These are phyloP conservation scores for Phrynosoma platyrhinos DNA, from an alignment of 2,113 vertebrate genomes.

Conservation along the genomic window DNA sequence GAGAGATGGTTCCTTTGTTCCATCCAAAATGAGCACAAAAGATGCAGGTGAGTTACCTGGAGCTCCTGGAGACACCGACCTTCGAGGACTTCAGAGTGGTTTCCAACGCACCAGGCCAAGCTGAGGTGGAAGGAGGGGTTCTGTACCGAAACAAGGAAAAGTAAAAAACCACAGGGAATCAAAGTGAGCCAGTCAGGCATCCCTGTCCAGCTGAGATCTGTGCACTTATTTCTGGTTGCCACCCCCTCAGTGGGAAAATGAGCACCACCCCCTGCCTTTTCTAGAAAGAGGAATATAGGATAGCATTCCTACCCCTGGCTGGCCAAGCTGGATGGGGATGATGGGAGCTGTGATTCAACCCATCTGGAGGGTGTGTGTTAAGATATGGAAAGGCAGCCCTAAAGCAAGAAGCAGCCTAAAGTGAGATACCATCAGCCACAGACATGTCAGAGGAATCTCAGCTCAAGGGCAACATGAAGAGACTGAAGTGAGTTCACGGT, in stretches of 20 bases:
- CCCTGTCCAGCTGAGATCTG: too few species aligned
- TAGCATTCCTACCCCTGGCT: too few species aligned
- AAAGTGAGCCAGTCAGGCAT: fast-evolving
- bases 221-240: background rate
- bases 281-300: too few species aligned
- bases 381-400: too few species aligned
- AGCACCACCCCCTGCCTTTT: background rate
- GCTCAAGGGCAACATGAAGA: too few species aligned
- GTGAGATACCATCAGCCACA: too few species aligned
- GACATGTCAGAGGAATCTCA: too few species aligned
- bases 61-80: conserved; percentile 80
- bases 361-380: too few species aligned
- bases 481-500: too few species aligned
- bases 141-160: conserved; percentile 68
- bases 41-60: conserved; percentile 80
- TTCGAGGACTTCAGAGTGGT: conserved; percentile 75
- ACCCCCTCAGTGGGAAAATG: background rate
- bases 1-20: background rate
- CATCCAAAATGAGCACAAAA: background rate
- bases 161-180: background rate
- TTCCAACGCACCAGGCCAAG: conserved; percentile 93
- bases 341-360: too few species aligned
- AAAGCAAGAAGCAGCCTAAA: too few species aligned
- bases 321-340: too few species aligned
- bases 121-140: conserved; percentile 94